Base-by-base conservation (phyloP, 92 coral and sea anemone species). In the Bergia sp. region DNA sequence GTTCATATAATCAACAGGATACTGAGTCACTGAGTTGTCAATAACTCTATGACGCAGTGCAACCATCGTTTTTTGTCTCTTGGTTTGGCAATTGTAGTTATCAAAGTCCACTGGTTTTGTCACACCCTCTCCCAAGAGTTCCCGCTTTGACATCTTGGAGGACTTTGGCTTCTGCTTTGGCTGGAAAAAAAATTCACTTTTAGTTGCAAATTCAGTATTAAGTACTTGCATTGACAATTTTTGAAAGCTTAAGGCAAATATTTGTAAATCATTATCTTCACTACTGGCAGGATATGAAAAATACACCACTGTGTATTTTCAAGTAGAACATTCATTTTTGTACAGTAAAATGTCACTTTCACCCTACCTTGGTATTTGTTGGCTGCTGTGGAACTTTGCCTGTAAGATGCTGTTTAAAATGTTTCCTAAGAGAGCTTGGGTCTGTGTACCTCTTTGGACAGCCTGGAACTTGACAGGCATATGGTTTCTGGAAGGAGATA, bases 51-150 rank as follows among this genome's bases (percentile, higher is more conserved):
- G 95, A 21, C 95, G 91, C 9, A 94, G 83, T 20, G 98, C 80
- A 23, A 90, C 94, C 74, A 97, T 64, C 8, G 94, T 92, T 80
- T 90, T 86, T 67, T 95, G 96, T 39, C 91, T 75, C 80, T 90
- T 93, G 64, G 88, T 66, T 73, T 85, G 91, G 37, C 77, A 43
- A 21, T 79, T 87, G 80, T 78, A 90, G 3, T 90, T 93, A 71
- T 92, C 92, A 36, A 81, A 91, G 20, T 83, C 91, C 57, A 90
- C 42, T 29, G 98, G 93, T 57, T 94, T 90, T 57, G 99, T 97
- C 55, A 97, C 99, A 47, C 99, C 99, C 29, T 94, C 98, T 44
- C 97, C 95, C 65, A 97, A 90, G 21, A 97, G 94, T 79, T 95
- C 98, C 47, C 98, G 91, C 81, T 97, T 97, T 50, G 98, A 93